Base-by-base conservation (phyloP, 2,888 invertebrate genomes). In the Lithosia quadra region DNA sequence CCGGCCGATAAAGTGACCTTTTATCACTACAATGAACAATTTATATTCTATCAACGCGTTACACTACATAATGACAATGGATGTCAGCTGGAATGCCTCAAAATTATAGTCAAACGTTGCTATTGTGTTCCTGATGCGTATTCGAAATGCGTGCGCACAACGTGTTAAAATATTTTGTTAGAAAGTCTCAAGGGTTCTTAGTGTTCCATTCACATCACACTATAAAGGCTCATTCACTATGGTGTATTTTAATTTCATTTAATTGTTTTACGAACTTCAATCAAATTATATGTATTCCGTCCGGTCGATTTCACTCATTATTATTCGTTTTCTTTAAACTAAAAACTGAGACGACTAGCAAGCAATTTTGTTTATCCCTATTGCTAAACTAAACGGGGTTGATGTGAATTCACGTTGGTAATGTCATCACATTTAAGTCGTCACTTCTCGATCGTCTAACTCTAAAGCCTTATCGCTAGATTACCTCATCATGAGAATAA, bases 161-260 rank as follows among this genome's bases (percentile, higher is more conserved):
- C 71, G 75, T 75, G 86, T 88, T 90, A 84, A 89, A 93, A 92
- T 93, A 92, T 92, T 93, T 92, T 84, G 88, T 86, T 93, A 91
- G 94, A 94, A 94, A 94, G 94, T 93, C 90, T 78, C 86, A 71
- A 75, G 72, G 85, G 90, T 87, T 71, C 66, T 63, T 84, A 82
- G 81, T 75, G 76, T 84, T 83, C 86, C 71, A 76, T 76, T 74
- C 89, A 85, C 8, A n/a, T 83, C 49, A 62, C 59, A 76, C 80
- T 76, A 67, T 68, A 69, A 69, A 22, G 69, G 22, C 2, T 28
- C 39, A 3, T 66, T 53, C 58, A 58, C 36, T 24, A 59, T n/a
- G 55, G 18, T 21, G 56, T 18, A 21, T n/a, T 33, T 22, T 22
- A 36, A 24, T 58, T 58, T 34, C 4, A 24, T 0, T 11, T n/a